Conservation (phyloP, 2,113 vertebrate genomes). For the Clarias gariepinus region DNA sequence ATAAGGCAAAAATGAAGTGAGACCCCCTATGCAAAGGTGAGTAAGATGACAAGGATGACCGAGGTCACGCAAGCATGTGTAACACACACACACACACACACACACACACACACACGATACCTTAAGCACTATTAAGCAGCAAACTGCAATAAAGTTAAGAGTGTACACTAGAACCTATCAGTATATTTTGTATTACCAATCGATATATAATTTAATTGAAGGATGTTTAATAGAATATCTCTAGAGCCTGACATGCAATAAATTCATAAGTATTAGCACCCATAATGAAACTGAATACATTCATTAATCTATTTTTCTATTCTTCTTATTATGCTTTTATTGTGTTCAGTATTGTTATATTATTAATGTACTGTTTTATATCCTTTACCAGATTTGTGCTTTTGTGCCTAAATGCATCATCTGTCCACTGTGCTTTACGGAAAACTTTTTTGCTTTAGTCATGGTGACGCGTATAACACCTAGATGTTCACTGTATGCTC, state of each 20-base stretch:
- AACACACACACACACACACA: neutral
- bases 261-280: neutral
- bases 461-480: neutral
- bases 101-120: neutral
- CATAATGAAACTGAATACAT: neutral
- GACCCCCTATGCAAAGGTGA: conserved; percentile 7
- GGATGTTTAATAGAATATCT: neutral
- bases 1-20: neutral
- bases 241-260: neutral
- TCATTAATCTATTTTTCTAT: neutral
- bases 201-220: neutral
- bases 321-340: neutral
- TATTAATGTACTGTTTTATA: neutral
- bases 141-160: neutral
- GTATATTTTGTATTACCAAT: neutral
- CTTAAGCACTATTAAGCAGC: neutral
- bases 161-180: neutral
- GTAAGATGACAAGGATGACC: neutral
- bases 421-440: neutral
- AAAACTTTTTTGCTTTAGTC: neutral
- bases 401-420: neutral
- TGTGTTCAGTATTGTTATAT: no score
- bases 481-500: no score
- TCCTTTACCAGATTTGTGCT: neutral
- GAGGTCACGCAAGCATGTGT: neutral